These are phyloP conservation scores for Blastomussa wellsi DNA, from an alignment of 92 coral and sea anemone species.

Conservation along the genomic window DNA sequence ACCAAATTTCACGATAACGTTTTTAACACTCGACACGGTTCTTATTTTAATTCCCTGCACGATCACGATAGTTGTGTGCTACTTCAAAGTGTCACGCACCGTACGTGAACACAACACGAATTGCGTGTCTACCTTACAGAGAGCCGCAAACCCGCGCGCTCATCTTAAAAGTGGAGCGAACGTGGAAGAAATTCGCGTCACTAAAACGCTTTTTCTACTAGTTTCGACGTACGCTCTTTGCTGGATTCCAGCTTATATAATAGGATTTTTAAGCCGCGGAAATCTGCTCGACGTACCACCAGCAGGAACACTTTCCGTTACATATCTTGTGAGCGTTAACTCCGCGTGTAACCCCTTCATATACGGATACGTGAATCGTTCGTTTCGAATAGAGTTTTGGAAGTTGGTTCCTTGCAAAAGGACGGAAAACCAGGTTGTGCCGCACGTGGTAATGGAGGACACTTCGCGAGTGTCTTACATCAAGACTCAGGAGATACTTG, in stretches of 20 bases:
- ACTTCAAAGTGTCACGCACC: constrained; percentile 34
- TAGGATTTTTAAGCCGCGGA: constrained; percentile 42
- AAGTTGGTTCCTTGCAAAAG: constrained; percentile 30
- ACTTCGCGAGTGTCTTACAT: background rate
- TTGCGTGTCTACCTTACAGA: constrained; percentile 12
- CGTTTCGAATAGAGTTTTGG: constrained; percentile 38
- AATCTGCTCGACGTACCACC: constrained; percentile 11
- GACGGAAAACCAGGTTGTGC: constrained; percentile 7
- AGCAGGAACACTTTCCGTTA: constrained; percentile 16
- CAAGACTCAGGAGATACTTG: background rate
- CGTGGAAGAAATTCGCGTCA: constrained; percentile 44
- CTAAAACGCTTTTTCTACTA: constrained; percentile 20
- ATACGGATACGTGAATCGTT: constrained; percentile 43
- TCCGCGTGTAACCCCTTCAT: constrained; percentile 46
- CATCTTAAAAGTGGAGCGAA: background rate
- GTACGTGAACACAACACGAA: constrained; percentile 29
- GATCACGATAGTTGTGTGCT: constrained; percentile 9
- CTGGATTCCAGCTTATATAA: constrained; percentile 41
- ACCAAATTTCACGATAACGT: constrained; percentile 5
- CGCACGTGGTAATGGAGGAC: constrained; percentile 15
- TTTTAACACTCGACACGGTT: constrained; percentile 20
- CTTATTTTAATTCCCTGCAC: constrained; percentile 26
- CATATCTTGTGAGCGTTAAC: constrained; percentile 37
- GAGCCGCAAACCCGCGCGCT: background rate
- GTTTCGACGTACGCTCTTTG: constrained; percentile 40